A percentile compares a stretch with the other conserved stretches of the same genome.
phyloP scores from a whole-genome alignment of 2,113 vertebrate species.

The Gnathonemus longibarbis region DNA sequence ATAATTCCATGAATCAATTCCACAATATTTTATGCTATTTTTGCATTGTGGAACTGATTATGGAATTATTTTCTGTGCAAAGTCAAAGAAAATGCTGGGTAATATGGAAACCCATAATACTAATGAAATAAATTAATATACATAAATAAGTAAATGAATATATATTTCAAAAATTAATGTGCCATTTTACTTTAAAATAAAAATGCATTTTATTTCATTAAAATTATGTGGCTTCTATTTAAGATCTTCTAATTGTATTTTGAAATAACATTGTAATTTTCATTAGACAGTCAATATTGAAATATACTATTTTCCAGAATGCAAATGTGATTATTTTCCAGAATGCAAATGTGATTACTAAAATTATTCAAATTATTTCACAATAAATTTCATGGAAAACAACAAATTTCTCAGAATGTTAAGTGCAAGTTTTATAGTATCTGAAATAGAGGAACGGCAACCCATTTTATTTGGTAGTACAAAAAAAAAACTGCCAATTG shows the following conservation, averaged over 20 bases:
- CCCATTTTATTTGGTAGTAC: too few species aligned
- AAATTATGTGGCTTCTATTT: not conserved
- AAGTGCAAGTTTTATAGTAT: too few species aligned
- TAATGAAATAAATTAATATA: not conserved
- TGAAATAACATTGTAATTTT: not conserved
- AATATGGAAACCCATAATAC: not conserved
- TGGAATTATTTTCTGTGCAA: not conserved
- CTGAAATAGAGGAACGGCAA: too few species aligned
- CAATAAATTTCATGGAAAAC: not conserved
- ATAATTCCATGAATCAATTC: not conserved
- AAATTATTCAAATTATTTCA: not conserved
- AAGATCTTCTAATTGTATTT: not conserved
- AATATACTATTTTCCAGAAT: not conserved
- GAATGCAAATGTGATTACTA: not conserved
- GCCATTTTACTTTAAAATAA: not conserved
- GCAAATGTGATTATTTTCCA: too few species aligned
- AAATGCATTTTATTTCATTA: not conserved
- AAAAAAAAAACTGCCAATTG: too few species aligned
- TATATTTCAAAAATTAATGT: not conserved
- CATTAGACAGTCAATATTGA: not conserved
- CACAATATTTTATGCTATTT: not conserved
- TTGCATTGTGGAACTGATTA: not conserved
- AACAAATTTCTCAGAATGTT: too few species aligned
- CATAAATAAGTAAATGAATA: not conserved
- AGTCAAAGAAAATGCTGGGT: not conserved